Conservation (phyloP, 2,888 invertebrate species). For the Eudasyphora cyanicolor region DNA sequence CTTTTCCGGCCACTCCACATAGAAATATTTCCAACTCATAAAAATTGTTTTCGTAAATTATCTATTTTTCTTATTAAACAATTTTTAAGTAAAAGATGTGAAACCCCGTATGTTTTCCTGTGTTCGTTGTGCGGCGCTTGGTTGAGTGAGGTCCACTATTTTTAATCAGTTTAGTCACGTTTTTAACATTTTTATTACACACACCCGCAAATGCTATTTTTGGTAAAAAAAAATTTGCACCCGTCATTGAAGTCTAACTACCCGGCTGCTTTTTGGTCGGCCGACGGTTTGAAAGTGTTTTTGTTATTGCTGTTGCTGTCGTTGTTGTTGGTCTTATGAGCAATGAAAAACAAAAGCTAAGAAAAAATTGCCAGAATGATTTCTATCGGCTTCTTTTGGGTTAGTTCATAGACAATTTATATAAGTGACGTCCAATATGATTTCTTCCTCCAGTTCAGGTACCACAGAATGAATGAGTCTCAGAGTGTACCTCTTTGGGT, state of each 20-base stretch:
- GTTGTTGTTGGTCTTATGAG: not conserved
- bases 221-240: slow-evolving; percentile 72
- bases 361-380: slow-evolving; percentile 44
- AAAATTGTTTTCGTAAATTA: slow-evolving; percentile 37
- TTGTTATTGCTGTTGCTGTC: slow-evolving; percentile 26
- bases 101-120: not conserved
- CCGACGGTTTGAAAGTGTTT: not conserved
- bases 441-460: not conserved
- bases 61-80: slow-evolving; percentile 19
- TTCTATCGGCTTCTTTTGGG: slow-evolving; percentile 40
- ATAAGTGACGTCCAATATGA: slow-evolving; percentile 16
- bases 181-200: slow-evolving; percentile 79
- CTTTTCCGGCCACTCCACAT: not conserved
- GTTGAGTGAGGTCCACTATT: slow-evolving; percentile 56
- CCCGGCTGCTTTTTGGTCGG: not conserved
- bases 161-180: slow-evolving; percentile 76
- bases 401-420: slow-evolving; percentile 23
- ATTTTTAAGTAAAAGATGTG: slow-evolving; percentile 34
- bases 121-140: slow-evolving; percentile 5
- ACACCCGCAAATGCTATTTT: slow-evolving; percentile 69
- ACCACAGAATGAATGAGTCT: not conserved
- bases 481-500: not conserved
- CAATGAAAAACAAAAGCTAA: not conserved
- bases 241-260: slow-evolving; percentile 34
- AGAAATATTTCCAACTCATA: slow-evolving; percentile 20